Evolutionary conservation across 1,140 invertebrate genomes (phyloP), one percentile per base, ranked within the genome.

Genomic region (Aphaenogaster ashmeadi): DNA sequence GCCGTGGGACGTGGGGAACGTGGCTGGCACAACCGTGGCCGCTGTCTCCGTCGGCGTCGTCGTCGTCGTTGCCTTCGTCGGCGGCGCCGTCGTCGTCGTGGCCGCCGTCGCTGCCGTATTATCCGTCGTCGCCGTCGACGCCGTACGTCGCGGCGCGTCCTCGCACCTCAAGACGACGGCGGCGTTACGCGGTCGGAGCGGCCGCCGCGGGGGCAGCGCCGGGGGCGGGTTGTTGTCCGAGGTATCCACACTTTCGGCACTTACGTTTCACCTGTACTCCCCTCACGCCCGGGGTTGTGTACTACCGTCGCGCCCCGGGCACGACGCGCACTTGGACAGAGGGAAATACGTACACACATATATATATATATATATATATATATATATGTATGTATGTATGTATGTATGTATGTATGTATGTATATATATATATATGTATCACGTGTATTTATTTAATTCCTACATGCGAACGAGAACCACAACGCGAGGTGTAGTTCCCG

Each of bases 151-250:
- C 67, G 87, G 83, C 62, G 80, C 86, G 88, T 36, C 67, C 78
- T 47, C 87, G 91, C 80, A 87, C 86, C 87, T 88, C 81, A 87
- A 90, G 67, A 84, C 89, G 90, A 77, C 90, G 92, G 74, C 91
- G 90, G 83, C 88, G 93, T 94, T 94, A 80, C 92, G 91, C 89
- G 95, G 94, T 94, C 94, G 95, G 92, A 94, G 93, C 92, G 94
- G 95, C 93, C 94, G 94, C 95, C 95, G 94, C 94, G 95, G 94
- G 60, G 95, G 95, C 94, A 95, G 94, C 94, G 95, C 95, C 95
- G 95, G 95, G 93, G 95, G 93, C 95, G 93, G 94, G 91, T 92
- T 93, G 92, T 94, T 94, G 94, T 95, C 94, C 94, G 95, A 94
- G 95, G 95, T 91, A 91, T 92, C 88, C 90, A 89, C 90, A 90